These are phyloP conservation scores for Megaustenia siamemsis DNA, from an alignment of 2,888 invertebrate genomes.

Conservation along the genomic window DNA sequence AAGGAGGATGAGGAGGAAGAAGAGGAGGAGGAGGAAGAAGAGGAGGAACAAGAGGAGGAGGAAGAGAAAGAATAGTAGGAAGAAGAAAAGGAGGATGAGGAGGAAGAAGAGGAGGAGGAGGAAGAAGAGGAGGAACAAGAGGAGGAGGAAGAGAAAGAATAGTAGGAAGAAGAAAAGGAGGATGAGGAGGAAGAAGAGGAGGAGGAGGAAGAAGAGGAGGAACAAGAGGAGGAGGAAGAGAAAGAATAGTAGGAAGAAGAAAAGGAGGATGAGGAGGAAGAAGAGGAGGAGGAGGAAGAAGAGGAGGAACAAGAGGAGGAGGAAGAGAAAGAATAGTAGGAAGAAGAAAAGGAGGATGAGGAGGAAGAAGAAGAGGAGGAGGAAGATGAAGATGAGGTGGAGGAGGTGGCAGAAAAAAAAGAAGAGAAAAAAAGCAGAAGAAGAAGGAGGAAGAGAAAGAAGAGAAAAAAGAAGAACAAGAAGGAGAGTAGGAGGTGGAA, in stretches of 20 bases:
- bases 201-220: not conserved
- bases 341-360: not conserved
- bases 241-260: not conserved
- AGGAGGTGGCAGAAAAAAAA: constrained; percentile 11
- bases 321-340: not conserved
- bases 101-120: not conserved
- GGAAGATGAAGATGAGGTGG: constrained; percentile 44
- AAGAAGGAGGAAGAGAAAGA: not conserved
- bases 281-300: not conserved
- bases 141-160: not conserved
- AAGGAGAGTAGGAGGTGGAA: not conserved
- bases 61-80: not conserved
- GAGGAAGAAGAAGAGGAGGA: constrained; percentile 45
- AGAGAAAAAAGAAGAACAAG: not conserved
- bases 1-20: not conserved
- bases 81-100: not conserved
- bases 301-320: not conserved
- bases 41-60: not conserved
- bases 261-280: not conserved
- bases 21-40: not conserved
- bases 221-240: not conserved
- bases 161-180: not conserved
- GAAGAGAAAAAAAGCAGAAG: not conserved
- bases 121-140: not conserved
- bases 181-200: not conserved